Evolutionary conservation across 2,888 invertebrate species (phyloP).

Genomic region (Deilephila porcellus): DNA sequence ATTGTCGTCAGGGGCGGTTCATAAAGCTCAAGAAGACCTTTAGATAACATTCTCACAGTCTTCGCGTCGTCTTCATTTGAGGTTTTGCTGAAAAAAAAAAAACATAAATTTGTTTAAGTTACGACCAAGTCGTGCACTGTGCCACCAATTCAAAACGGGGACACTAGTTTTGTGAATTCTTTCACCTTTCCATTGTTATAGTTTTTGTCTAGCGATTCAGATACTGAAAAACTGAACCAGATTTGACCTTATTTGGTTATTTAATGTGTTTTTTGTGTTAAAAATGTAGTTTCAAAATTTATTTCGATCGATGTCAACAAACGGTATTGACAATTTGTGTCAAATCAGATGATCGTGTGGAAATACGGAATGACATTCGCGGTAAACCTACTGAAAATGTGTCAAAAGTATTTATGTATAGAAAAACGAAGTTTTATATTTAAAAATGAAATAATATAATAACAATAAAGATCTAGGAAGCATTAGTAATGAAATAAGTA

Average conservation of each 20-base stretch:
- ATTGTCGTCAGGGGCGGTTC: constrained; percentile 78
- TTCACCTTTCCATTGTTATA: constrained; percentile 22
- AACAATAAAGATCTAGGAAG: no score
- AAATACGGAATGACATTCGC: neutral
- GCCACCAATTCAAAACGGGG: neutral
- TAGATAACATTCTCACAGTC: constrained; percentile 67
- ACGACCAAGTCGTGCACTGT: neutral
- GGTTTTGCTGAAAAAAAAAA: constrained; percentile 42
- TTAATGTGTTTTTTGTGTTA: neutral
- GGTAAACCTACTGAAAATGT: neutral
- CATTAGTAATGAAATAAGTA: no score
- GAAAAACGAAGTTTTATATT: neutral
- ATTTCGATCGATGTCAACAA: neutral
- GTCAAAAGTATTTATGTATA: neutral
- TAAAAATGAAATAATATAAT: no score
- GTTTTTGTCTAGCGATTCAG: neutral
- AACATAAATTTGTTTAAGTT: neutral
- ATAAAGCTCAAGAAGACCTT: constrained; percentile 75
- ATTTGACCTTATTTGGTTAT: neutral
- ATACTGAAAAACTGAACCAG: neutral
- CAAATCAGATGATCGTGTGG: neutral
- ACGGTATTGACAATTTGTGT: constrained; percentile 6
- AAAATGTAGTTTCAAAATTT: neutral
- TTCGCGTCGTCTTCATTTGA: constrained; percentile 59
- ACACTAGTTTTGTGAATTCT: neutral